Conservation (phyloP, 1,140 invertebrate species). For the Oedothorax gibbosus region DNA sequence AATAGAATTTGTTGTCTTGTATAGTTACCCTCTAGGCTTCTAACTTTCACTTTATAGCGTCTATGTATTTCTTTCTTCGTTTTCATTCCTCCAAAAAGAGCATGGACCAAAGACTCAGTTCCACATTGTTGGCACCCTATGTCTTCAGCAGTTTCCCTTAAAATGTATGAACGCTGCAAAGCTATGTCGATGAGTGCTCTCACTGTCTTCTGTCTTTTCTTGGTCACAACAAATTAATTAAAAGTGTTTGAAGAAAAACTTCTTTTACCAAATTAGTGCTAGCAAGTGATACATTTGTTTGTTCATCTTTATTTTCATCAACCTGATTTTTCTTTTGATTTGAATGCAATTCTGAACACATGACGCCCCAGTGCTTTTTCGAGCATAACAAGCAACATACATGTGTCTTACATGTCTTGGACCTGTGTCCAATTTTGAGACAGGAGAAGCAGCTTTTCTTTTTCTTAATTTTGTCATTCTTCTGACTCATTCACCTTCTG, state of each 20-base stretch:
- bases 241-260: background rate
- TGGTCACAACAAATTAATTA: background rate
- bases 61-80: constrained; percentile 7
- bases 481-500: constrained; percentile 6
- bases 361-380: constrained; percentile 11
- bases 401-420: background rate
- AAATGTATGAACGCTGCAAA: constrained; percentile 13
- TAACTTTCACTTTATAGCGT: background rate
- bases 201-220: background rate
- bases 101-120: constrained; percentile 1
- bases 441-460: background rate
- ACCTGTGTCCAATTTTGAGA: constrained; percentile 6
- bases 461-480: background rate
- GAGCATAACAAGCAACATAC: constrained; percentile 11
- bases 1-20: constrained; percentile 1
- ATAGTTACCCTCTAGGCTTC: background rate
- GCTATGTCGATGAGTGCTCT: constrained; percentile 18
- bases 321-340: too few species aligned
- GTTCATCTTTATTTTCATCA: background rate
- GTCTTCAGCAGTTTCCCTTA: constrained; percentile 1
- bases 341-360: constrained; percentile 1
- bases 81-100: background rate
- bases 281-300: too few species aligned
- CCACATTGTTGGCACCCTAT: background rate
- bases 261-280: background rate